Conservation (phyloP, 2,888 invertebrate species). For the Lottia gigantea region DNA sequence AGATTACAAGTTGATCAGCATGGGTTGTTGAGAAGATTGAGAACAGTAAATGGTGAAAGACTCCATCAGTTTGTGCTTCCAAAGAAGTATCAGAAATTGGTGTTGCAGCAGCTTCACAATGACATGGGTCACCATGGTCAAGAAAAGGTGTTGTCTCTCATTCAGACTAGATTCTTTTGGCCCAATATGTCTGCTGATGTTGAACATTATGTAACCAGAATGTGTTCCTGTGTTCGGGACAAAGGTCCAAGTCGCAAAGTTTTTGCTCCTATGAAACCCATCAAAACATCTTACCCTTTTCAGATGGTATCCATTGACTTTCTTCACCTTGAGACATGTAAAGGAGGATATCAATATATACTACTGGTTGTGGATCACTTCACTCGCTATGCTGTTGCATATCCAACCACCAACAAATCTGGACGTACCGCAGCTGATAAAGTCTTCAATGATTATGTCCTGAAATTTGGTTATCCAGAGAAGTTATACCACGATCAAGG, state of each 20-base stretch:
- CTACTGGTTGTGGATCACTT: constrained; percentile 17
- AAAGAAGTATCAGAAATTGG: constrained; percentile 12
- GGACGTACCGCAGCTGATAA: constrained; percentile 30
- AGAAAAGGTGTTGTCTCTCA: constrained; percentile 20
- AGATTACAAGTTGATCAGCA: constrained; percentile 3
- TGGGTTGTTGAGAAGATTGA: constrained; percentile 4
- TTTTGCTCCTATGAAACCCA: constrained; percentile 14
- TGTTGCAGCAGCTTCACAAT: constrained; percentile 20
- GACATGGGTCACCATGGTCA: constrained; percentile 22
- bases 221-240: constrained; percentile 22
- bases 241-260: constrained; percentile 7
- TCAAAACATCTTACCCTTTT: constrained; percentile 23
- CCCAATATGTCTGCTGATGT: constrained; percentile 24
- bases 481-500: constrained; percentile 37
- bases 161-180: constrained; percentile 26
- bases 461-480: constrained; percentile 31
- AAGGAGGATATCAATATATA: constrained; percentile 21
- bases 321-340: constrained; percentile 19
- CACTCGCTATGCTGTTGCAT: constrained; percentile 16
- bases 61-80: constrained; percentile 23
- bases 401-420: constrained; percentile 13
- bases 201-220: constrained; percentile 15
- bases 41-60: background rate
- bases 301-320: constrained; percentile 26
- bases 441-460: constrained; percentile 32